A percentile compares a stretch with the other conserved stretches of the same genome.
These are phyloP conservation scores for Scrobipalpa atriplicella DNA, from an alignment of 2,888 invertebrate genomes.

Conservation along the genomic window DNA sequence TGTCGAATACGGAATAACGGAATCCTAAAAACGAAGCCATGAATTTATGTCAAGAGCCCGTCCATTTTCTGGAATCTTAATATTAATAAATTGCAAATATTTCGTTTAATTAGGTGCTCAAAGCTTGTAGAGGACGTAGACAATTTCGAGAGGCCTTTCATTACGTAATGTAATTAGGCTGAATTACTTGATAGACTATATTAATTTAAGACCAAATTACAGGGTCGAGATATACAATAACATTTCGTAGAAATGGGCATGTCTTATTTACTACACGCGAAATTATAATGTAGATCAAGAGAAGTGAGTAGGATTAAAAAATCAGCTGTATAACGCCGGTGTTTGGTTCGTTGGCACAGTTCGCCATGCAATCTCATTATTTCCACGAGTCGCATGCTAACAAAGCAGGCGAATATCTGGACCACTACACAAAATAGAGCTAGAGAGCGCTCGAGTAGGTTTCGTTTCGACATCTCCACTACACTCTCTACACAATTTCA, in stretches of 20 bases:
- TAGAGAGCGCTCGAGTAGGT: constrained; percentile 11
- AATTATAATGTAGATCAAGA: neutral
- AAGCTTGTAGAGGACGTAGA: neutral
- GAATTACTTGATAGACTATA: neutral
- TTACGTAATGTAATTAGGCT: constrained; percentile 5
- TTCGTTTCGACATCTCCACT: neutral
- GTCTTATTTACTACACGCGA: neutral
- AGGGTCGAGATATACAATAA: neutral
- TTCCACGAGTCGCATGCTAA: constrained; percentile 20
- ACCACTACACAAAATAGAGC: constrained; percentile 14
- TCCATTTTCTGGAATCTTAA: neutral
- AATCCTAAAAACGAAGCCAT: neutral
- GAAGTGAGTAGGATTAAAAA: neutral
- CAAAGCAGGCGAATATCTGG: constrained; percentile 16
- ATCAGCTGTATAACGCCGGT: neutral
- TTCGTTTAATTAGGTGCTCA: neutral
- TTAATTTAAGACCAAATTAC: neutral
- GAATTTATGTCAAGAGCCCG: neutral
- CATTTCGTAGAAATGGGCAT: neutral
- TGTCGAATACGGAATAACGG: no score
- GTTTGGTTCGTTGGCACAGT: constrained; percentile 6
- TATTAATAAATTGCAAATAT: neutral
- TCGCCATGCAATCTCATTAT: constrained; percentile 7
- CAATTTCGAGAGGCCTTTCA: neutral
- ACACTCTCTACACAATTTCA: constrained; percentile 7